Evolutionary conservation across 2,888 invertebrate genomes (phyloP), one percentile per base, ranked within the genome.

Genomic region (Heteromurus nitidus): DNA sequence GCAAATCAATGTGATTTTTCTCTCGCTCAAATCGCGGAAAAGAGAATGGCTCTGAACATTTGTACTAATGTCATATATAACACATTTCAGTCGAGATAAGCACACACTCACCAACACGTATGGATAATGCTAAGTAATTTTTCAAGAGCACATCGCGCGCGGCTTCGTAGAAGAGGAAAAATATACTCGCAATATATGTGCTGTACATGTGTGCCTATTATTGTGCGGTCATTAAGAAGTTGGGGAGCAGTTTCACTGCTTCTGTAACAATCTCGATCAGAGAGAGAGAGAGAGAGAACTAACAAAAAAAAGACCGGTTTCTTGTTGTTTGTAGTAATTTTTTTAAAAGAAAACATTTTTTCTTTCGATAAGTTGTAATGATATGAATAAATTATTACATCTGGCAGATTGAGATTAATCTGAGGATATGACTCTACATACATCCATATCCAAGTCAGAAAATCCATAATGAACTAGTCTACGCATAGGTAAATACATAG

Each of bases 361-460:
- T 80, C 28, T 69, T 62, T 72, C 62, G 80, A 80, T 80, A 60
- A 62, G 80, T 68, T 73, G 73, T 74, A 74, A 74, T 73, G 80
- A 80, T 80, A 80, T 80, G 80, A 80, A 80, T 80, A 80, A 80
- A 73, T 73, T 80, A 80, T 80, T 73, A 62, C 80, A 80, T 60
- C 80, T 74, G 73, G 80, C 80, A 80, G 73, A 80, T 80, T 80
- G 73, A 80, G 80, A 80, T 80, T 80, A 68, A 74, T 80, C 72
- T 80, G 80, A 53, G 60, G 28, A 75, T 42, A 42, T 55, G 69
- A 30, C 55, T 47, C 44, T 31, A 60, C 20, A 60, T 60, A 26
- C n/a, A 50, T 31, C 22, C 30, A 55, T 16, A 70, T 53, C 31
- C 28, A 60, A 42, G n/a, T n/a, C 26, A 60, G n/a, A 24, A 70